Percentiles rank a stretch among this genome's conserved stretches.
phyloP scores from a whole-genome alignment of 1,140 invertebrate species.

The Stegodyphus dumicola region DNA sequence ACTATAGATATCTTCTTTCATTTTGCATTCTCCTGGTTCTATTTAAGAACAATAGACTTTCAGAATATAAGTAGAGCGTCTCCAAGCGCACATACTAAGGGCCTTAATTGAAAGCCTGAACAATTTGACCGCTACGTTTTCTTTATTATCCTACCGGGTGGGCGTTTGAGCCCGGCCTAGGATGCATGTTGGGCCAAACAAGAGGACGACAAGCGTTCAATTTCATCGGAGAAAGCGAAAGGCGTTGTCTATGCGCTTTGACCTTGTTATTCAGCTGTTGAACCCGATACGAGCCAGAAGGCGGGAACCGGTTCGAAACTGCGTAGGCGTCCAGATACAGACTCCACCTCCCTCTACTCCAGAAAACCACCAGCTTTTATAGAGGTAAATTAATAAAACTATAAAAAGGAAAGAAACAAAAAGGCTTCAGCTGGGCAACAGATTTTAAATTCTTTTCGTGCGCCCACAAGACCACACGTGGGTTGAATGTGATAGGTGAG shows the following conservation, averaged over 20 bases:
- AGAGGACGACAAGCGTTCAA: constrained; percentile 20
- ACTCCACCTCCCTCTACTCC: constrained; percentile 11
- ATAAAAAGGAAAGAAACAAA: not conserved
- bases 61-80: too few relatives aligned
- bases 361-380: not conserved
- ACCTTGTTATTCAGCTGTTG: constrained; percentile 60
- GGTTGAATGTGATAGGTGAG: constrained; percentile 27
- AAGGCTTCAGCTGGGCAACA: not conserved
- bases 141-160: too few relatives aligned
- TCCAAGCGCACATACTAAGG: too few relatives aligned
- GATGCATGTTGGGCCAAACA: not conserved
- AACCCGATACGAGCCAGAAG: constrained; percentile 39
- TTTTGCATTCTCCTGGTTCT: too few relatives aligned
- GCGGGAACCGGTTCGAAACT: constrained; percentile 53
- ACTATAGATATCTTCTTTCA: too few relatives aligned
- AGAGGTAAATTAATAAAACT: not conserved
- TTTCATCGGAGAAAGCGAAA: constrained; percentile 40
- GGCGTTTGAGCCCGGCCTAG: too few relatives aligned
- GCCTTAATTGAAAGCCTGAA: too few relatives aligned
- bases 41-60: too few relatives aligned
- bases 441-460: constrained; percentile 7
- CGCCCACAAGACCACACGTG: constrained; percentile 33
- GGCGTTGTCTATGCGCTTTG: constrained; percentile 43
- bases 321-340: constrained; percentile 41
- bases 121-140: too few relatives aligned